Evolutionary conservation across 2,888 invertebrate species (phyloP), one percentile per base, ranked within the genome.

Genomic region (Lasioglossum lativentre): DNA sequence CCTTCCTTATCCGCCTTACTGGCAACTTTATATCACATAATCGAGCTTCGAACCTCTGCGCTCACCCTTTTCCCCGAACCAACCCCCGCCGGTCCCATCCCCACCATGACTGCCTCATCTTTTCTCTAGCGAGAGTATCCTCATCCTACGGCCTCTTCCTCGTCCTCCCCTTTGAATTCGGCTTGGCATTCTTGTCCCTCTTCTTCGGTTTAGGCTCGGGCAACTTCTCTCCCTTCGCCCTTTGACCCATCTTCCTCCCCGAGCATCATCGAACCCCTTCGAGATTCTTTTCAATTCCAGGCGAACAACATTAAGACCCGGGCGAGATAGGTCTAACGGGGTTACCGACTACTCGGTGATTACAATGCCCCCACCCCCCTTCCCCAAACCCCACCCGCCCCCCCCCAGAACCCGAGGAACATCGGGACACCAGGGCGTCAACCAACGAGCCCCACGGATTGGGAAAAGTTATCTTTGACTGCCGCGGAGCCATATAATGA

Each of bases 21-120:
- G 89, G 89, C 88, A 91, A 91, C 90, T 91, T 93, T 93, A 92
- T 92, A 92, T 92, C 92, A 90, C 90, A 93, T 93, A 92, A 93
- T 93, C 91, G 92, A 91, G 90, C 89, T 75, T 75, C 83, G 88
- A 85, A 88, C 78, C 86, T 85, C 68, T 80, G 82, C 80, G 80
- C 82, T 2, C 19, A 12, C 19, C 52, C 52, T 52, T 52, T 10
- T 52, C 52, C n/a, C 52, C 52, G 10, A 52, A 10, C 52, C 8
- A 10, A 0, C 23, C 52, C 3, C 52, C 30, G 10, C 23, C 68
- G 10, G 10, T 38, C 12, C 68, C 23, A 38, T 19, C 23, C 68
- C 68, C 74, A 14, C 59, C 75, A 56, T 10, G 23, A 4, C 23
- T n/a, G 52, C 75, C 45, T 68, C 77, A 76, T 75, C 73, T 78